Evolutionary conservation across 2,888 invertebrate species (phyloP), one percentile per base, ranked within the genome.

Genomic region (Apamea monoglypha): DNA sequence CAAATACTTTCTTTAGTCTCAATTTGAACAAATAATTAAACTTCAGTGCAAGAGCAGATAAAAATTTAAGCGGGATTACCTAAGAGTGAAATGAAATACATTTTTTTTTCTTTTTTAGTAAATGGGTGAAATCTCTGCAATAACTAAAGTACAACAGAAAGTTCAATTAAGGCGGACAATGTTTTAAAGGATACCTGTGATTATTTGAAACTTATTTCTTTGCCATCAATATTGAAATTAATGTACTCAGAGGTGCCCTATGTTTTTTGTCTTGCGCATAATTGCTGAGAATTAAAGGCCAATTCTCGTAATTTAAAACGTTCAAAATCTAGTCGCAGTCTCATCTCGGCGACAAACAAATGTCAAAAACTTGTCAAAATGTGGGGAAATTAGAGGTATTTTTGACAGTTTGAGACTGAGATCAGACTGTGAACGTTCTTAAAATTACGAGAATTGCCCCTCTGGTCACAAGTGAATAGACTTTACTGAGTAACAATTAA

Each of bases 111-210:
- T 1, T 53, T 36, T 69, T 32, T 25, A 40, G 12, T 69, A n/a
- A 78, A 25, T 36, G 4, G 2, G 21, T n/a, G 3, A 56, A 40
- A 36, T 63, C 0, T 78, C 53, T 18, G 44, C 18, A 64, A 56
- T 64, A 56, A 32, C 14, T 29, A 36, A 71, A 66, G 12, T 36
- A 56, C 47, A 36, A 70, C 67, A 73, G 53, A 68, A 80, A 80
- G 61, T 68, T 61, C 1, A 68, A 80, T 53, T 80, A 32, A 68
- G 72, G 59, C 50, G 59, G 47, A 21, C 21, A 12, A 72, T 50
- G 12, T 67, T 59, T 40, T n/a, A 21, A 77, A 2, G 18, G 14
- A 32, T 61, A 32, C 25, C 36, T 40, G 16, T 25, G 12, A 77
- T 61, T 40, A 56, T 21, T 53, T 75, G 21, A 16, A 50, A 50